These are phyloP conservation scores for Dexiosoma caninum DNA, from an alignment of 2,888 invertebrate species.

Conservation along the genomic window DNA sequence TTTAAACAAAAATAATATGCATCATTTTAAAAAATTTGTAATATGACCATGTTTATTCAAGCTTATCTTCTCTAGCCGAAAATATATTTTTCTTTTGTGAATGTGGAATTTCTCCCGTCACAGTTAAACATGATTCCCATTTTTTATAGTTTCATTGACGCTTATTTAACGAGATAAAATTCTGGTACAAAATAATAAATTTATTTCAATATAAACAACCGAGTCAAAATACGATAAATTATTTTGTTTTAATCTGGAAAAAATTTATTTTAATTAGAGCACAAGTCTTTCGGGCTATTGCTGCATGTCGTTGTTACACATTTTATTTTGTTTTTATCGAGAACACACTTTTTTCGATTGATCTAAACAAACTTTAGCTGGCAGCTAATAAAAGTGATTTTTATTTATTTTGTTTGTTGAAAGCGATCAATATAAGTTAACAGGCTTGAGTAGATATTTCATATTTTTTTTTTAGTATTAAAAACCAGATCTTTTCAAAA, in stretches of 20 bases:
- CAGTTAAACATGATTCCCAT: too few relatives aligned
- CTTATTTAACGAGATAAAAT: background rate
- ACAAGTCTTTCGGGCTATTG: background rate
- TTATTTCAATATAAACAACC: constrained; percentile 14
- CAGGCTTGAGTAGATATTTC: background rate
- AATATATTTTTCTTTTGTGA: too few relatives aligned
- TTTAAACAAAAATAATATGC: too few relatives aligned
- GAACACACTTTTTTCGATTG: constrained; percentile 1
- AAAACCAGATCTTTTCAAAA: background rate
- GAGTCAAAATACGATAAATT: background rate
- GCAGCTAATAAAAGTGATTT: constrained; percentile 34
- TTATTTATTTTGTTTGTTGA: constrained; percentile 14
- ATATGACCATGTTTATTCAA: too few relatives aligned
- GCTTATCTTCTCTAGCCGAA: too few relatives aligned
- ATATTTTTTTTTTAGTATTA: background rate
- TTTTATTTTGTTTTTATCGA: background rate
- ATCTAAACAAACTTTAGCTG: constrained; percentile 40
- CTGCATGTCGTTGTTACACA: constrained; percentile 19
- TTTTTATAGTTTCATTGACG: too few relatives aligned
- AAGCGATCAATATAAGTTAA: background rate
- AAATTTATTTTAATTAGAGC: constrained; percentile 9
- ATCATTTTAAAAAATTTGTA: too few relatives aligned
- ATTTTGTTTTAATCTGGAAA: constrained; percentile 18
- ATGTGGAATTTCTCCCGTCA: too few relatives aligned
- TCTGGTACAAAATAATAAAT: background rate